These are phyloP conservation scores for Cryptus viduatorius DNA, from an alignment of 2,888 invertebrate genomes.

Conservation along the genomic window DNA sequence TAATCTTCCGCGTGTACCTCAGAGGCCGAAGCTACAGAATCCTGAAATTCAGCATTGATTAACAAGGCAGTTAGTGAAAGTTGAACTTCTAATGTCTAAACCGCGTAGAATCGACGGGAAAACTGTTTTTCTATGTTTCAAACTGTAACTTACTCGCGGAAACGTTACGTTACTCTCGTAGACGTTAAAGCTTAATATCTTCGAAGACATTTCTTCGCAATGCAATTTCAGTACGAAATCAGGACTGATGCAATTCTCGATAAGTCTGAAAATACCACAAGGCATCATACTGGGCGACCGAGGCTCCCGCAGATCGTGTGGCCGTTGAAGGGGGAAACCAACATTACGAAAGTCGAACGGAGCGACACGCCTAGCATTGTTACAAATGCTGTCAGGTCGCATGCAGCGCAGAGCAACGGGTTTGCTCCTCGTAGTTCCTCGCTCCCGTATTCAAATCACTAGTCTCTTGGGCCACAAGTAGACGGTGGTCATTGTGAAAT, in stretches of 20 bases:
- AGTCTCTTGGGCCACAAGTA: slow-evolving; percentile 4
- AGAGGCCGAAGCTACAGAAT: slow-evolving; percentile 81
- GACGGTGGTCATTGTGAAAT: slow-evolving; percentile 42
- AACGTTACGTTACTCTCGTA: background rate
- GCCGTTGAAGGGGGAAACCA: slow-evolving; percentile 71
- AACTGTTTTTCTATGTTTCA: background rate
- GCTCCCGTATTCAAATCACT: slow-evolving; percentile 68
- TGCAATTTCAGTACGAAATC: background rate
- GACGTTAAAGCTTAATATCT: background rate
- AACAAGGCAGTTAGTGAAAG: background rate
- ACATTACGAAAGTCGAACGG: slow-evolving; percentile 78
- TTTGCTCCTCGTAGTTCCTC: slow-evolving; percentile 58
- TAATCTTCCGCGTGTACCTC: slow-evolving; percentile 80
- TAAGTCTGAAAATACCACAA: slow-evolving; percentile 65
- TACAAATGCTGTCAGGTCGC: slow-evolving; percentile 81
- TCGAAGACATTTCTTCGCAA: background rate
- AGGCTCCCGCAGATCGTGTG: slow-evolving; percentile 66
- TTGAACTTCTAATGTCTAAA: background rate
- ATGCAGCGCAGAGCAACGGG: slow-evolving; percentile 68
- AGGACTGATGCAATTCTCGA: slow-evolving; percentile 16
- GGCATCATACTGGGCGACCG: slow-evolving; percentile 65
- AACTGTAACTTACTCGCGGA: background rate
- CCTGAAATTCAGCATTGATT: slow-evolving; percentile 73
- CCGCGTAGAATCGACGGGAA: background rate
- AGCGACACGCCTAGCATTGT: slow-evolving; percentile 84